phyloP scores from a whole-genome alignment of 2,113 vertebrate species.

The Ahaetulla prasina region DNA sequence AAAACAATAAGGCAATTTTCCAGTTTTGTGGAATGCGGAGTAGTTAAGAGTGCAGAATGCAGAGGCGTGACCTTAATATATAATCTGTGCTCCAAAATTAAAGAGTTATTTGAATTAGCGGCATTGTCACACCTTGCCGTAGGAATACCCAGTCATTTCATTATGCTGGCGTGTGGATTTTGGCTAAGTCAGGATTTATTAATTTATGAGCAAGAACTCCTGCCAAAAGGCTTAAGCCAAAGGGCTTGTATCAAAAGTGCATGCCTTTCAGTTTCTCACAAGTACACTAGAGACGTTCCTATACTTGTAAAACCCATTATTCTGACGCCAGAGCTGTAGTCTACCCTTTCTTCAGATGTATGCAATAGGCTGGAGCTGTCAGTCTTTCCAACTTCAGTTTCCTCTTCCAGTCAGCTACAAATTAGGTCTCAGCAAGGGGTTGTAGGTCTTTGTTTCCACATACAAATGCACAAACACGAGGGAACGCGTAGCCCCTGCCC shows the following conservation, averaged over 20 bases:
- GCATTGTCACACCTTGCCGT: background rate
- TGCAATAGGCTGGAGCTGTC: background rate
- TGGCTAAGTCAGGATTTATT: background rate
- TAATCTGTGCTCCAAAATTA: background rate
- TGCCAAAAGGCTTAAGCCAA: background rate
- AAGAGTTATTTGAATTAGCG: background rate
- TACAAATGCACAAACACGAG: background rate
- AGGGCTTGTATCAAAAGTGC: background rate
- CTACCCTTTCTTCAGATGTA: background rate
- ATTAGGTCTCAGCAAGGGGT: background rate
- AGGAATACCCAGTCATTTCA: background rate
- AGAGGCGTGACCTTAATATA: background rate
- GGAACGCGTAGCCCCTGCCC: background rate
- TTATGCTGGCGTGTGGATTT: background rate
- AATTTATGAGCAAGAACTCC: background rate
- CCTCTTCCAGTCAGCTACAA: background rate
- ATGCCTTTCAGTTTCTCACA: background rate
- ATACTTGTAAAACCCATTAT: background rate
- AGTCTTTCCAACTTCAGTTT: background rate
- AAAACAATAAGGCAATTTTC: background rate
- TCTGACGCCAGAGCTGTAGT: background rate
- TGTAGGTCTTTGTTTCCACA: background rate
- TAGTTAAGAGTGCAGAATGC: background rate
- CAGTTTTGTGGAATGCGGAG: background rate
- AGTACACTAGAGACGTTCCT: background rate